Percentiles rank a stretch among this genome's conserved stretches.
phyloP scores from a whole-genome alignment of 1,140 invertebrate genomes.

The Tyrophagus putrescentiae region DNA sequence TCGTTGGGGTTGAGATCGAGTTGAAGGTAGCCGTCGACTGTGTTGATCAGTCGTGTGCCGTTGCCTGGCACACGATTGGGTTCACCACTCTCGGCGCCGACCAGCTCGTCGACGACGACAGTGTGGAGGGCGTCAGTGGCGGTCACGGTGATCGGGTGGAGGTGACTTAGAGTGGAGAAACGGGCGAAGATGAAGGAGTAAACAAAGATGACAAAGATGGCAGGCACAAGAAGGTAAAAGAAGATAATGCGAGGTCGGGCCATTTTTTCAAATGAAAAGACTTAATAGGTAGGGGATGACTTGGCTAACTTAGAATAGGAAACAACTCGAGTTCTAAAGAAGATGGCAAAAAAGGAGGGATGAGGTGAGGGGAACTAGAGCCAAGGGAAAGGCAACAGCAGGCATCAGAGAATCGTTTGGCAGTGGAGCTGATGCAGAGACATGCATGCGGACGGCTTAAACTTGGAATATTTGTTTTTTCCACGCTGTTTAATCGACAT shows the following conservation, averaged over 20 bases:
- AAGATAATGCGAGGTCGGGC: neutral
- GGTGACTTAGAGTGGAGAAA: neutral
- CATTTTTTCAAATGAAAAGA: constrained; percentile 6
- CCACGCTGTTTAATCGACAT: too few relatives aligned
- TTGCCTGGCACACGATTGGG: too few relatives aligned
- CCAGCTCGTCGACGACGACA: neutral
- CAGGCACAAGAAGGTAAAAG: constrained; percentile 9
- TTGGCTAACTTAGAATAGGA: too few relatives aligned
- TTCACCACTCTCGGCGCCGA: neutral
- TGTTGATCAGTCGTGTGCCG: neutral
- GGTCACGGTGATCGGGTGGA: neutral
- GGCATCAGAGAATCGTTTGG: too few relatives aligned
- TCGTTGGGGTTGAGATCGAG: neutral
- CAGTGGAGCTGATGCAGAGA: too few relatives aligned
- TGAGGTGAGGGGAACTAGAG: too few relatives aligned
- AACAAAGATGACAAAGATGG: constrained; percentile 1
- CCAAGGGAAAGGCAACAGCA: too few relatives aligned
- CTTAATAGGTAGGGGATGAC: neutral
- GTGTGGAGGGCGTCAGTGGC: neutral
- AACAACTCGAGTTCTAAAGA: too few relatives aligned
- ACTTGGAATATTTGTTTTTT: neutral
- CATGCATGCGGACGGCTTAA: neutral
- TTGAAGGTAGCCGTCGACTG: neutral
- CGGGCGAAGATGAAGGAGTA: constrained; percentile 13
- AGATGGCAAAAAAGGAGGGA: too few relatives aligned